Evolutionary conservation across 1,140 invertebrate species (phyloP).

Genomic region (Campodea augens): DNA sequence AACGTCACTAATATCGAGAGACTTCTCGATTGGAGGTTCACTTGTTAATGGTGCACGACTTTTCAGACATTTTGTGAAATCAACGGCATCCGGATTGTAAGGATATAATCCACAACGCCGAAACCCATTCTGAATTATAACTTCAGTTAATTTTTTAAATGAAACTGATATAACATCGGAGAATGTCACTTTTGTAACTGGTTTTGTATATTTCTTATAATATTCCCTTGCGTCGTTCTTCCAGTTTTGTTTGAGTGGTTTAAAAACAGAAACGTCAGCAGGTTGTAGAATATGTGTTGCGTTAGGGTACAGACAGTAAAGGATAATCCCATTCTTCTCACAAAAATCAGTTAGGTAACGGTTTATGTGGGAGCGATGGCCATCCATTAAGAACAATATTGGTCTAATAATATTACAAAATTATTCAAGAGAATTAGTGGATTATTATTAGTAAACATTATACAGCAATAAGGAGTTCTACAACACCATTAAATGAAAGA

Average conservation of each 20-base stretch:
- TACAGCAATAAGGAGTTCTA: too few species aligned
- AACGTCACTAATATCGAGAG: too few species aligned
- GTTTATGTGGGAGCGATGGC: constrained; percentile 15
- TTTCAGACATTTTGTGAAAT: background rate
- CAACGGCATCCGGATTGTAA: background rate
- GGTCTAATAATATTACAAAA: background rate
- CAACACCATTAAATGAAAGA: too few species aligned
- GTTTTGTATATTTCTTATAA: background rate
- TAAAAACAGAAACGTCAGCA: constrained; percentile 22
- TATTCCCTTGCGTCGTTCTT: constrained; percentile 13
- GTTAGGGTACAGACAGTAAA: constrained; percentile 24
- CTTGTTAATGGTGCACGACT: too few species aligned
- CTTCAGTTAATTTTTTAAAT: background rate
- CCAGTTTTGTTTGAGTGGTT: constrained; percentile 20
- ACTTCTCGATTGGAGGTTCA: too few species aligned
- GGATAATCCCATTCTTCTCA: constrained; percentile 20
- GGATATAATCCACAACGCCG: background rate
- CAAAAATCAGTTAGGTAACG: constrained; percentile 22
- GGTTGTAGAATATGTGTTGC: constrained; percentile 25
- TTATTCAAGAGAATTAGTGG: too few species aligned
- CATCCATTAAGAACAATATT: background rate
- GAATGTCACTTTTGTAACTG: background rate
- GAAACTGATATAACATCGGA: background rate
- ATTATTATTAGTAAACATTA: too few species aligned
- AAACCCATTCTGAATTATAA: background rate